phyloP scores from a whole-genome alignment of 2,888 invertebrate genomes.

The Rhingia campestris region DNA sequence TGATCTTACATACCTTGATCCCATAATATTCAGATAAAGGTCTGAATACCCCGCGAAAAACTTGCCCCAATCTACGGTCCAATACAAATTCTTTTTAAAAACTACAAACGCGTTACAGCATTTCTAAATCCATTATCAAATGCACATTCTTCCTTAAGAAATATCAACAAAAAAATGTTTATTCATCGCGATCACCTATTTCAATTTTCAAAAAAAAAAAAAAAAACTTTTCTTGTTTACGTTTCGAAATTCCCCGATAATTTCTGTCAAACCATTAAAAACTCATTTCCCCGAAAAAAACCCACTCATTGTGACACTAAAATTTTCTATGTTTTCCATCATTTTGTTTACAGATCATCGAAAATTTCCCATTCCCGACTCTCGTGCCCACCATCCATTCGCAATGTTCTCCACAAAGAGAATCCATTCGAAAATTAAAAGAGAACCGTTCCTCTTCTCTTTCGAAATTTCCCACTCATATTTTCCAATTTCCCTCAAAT shows the following conservation, averaged over 20 bases:
- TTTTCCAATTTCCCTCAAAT: slow-evolving; percentile 49
- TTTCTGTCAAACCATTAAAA: neutral
- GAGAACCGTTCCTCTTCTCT: slow-evolving; percentile 35
- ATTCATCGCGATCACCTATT: too few relatives aligned
- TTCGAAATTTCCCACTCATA: slow-evolving; percentile 50
- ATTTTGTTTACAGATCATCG: neutral
- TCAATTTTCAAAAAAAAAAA: too few relatives aligned
- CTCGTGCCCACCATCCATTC: neutral
- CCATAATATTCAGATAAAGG: too few relatives aligned
- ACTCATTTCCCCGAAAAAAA: neutral
- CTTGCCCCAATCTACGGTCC: too few relatives aligned
- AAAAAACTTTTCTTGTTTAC: neutral
- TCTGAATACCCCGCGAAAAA: too few relatives aligned
- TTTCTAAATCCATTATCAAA: too few relatives aligned
- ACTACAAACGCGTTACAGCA: too few relatives aligned
- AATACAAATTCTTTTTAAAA: too few relatives aligned
- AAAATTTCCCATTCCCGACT: slow-evolving; percentile 3
- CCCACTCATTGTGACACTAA: slow-evolving; percentile 36
- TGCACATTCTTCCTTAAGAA: too few relatives aligned
- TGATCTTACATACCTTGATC: too few relatives aligned
- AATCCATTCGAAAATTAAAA: neutral
- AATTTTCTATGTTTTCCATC: slow-evolving; percentile 25
- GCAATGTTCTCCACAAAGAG: neutral
- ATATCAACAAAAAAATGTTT: too few relatives aligned
- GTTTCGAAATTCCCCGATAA: neutral